Conservation (phyloP, 2,113 vertebrate species). For the Electrona antarctica region DNA sequence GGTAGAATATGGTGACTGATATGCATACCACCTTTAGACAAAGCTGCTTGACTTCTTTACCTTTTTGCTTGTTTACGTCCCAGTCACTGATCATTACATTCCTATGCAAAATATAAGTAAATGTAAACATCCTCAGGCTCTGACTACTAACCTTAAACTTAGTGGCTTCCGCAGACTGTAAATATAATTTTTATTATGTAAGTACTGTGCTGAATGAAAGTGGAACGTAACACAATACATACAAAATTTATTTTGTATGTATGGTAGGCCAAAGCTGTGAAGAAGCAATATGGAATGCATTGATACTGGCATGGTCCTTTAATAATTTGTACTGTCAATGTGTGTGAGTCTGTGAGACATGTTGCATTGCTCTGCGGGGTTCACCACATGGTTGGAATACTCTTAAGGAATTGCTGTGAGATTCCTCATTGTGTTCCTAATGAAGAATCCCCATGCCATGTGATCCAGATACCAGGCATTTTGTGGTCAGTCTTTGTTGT, state of each 20-base stretch:
- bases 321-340: too few species aligned
- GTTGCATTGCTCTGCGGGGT: too few species aligned
- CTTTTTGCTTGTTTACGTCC: neutral
- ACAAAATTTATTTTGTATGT: slow-evolving; percentile 5
- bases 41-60: neutral
- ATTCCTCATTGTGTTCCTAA: slow-evolving; percentile 61
- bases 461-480: slow-evolving; percentile 25
- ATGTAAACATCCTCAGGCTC: too few species aligned
- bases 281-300: too few species aligned
- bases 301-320: too few species aligned
- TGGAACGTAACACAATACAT: too few species aligned
- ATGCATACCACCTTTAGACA: neutral
- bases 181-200: too few species aligned
- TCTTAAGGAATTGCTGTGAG: slow-evolving; percentile 44
- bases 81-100: neutral
- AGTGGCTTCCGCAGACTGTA: neutral
- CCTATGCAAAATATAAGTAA: neutral
- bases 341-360: too few species aligned
- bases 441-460: slow-evolving; percentile 16
- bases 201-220: too few species aligned
- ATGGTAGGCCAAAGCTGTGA: too few species aligned
- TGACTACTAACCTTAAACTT: neutral
- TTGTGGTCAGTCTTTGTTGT: neutral
- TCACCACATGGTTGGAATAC: slow-evolving; percentile 31
- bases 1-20: neutral